Conservation (phyloP, 2,113 vertebrate genomes). For the Leptobrachium leishanense region DNA sequence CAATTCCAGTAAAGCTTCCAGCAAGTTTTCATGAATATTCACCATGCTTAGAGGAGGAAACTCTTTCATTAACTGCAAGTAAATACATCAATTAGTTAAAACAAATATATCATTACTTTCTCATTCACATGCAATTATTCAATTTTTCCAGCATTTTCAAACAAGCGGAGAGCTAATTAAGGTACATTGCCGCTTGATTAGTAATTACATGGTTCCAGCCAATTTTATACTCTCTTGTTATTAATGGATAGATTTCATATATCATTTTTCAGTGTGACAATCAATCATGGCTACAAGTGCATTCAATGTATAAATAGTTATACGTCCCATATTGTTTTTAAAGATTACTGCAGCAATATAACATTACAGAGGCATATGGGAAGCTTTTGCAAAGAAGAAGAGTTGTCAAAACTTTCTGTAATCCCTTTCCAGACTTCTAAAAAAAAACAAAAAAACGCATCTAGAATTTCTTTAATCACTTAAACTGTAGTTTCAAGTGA, state of each 20-base stretch:
- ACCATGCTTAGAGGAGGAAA: conserved; percentile 96
- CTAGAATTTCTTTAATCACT: conserved; percentile 38
- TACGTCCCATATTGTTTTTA: conserved; percentile 21
- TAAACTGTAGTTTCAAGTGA: conserved; percentile 24
- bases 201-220: conserved; percentile 12
- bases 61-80: conserved; percentile 93
- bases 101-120: conserved; percentile 37
- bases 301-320: conserved; percentile 11
- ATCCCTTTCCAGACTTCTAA: conserved; percentile 18
- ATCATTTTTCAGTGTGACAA: conserved; percentile 39
- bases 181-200: conserved; percentile 8
- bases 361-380: conserved; percentile 21
- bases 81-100: conserved; percentile 44
- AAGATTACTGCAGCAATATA: conserved; percentile 17
- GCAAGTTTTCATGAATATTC: conserved; percentile 98
- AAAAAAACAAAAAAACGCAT: background rate
- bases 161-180: conserved; percentile 10
- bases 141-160: conserved; percentile 8
- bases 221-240: conserved; percentile 24
- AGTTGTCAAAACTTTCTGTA: conserved; percentile 27
- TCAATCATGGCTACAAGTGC: conserved; percentile 19
- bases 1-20: conserved; percentile 93
- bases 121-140: conserved; percentile 27
- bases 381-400: conserved; percentile 15
- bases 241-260: conserved; percentile 35